Percentiles rank a stretch among this genome's conserved stretches.
Conservation (phyloP, 2,113 vertebrate species). For the Pygathrix nemaeus region DNA sequence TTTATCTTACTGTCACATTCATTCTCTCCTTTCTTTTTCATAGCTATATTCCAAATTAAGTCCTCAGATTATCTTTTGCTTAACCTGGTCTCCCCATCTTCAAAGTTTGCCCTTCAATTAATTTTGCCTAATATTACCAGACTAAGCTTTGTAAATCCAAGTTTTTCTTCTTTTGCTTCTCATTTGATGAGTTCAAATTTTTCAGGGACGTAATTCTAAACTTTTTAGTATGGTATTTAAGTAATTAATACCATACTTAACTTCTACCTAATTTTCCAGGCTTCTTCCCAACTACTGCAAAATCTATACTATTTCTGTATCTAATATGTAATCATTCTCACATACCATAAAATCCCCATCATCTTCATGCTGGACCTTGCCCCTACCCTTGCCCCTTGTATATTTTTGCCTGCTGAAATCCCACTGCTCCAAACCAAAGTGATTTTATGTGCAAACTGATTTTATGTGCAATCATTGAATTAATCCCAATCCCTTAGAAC, state of each 20-base stretch:
- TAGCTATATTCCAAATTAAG: neutral
- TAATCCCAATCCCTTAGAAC: neutral
- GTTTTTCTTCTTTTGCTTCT: neutral
- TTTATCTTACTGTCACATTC: neutral
- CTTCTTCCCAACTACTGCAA: constrained; percentile 6
- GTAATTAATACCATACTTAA: neutral
- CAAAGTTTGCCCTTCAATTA: neutral
- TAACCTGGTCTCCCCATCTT: neutral
- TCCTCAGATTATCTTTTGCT: neutral
- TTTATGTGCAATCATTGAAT: neutral
- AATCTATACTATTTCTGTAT: neutral
- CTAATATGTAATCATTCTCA: constrained; percentile 1
- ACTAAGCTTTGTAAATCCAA: neutral
- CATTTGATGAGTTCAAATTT: neutral
- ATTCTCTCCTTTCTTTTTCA: neutral
- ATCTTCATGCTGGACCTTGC: neutral
- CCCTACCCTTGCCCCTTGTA: neutral
- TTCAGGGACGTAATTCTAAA: constrained; percentile 27
- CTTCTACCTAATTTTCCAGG: neutral
- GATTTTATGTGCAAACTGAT: neutral
- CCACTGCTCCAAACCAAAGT: neutral
- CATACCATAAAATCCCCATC: neutral
- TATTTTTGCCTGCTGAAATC: constrained; percentile 18
- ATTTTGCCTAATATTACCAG: neutral
- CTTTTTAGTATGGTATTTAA: neutral